A percentile compares a stretch with the other conserved stretches of the same genome.
Evolutionary conservation across 2,888 invertebrate genomes (phyloP).

Genomic region (Drosophila nigritarsus): DNA sequence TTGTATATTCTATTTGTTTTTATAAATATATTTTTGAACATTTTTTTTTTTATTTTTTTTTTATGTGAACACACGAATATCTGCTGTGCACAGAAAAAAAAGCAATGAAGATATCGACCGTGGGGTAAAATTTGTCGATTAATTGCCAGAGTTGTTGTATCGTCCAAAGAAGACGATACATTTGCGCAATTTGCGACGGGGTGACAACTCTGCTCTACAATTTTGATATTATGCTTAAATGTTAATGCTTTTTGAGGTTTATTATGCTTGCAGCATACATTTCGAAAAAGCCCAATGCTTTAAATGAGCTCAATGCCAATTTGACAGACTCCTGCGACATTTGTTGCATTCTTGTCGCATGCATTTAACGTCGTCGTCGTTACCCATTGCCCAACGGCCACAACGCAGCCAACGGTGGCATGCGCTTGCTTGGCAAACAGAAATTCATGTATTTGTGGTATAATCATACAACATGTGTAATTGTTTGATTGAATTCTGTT

Average conservation of each 20-base stretch:
- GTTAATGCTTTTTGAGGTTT: conserved; percentile 26
- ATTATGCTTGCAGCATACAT: background rate
- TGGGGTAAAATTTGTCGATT: conserved; percentile 75
- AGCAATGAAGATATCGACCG: conserved; percentile 83
- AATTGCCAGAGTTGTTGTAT: conserved; percentile 41
- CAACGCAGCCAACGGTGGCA: conserved; percentile 43
- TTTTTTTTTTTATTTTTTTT: conserved; percentile 57
- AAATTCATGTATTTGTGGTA: conserved; percentile 12
- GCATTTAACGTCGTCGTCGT: conserved; percentile 40
- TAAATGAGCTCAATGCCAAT: background rate
- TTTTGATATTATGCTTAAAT: conserved; percentile 62
- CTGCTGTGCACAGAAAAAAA: conserved; percentile 61
- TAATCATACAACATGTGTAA: background rate
- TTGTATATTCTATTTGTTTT: conserved; percentile 52
- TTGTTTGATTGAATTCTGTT: background rate
- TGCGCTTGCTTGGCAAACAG: conserved; percentile 12
- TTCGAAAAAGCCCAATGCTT: background rate
- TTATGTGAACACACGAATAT: conserved; percentile 60
- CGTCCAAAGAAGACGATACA: conserved; percentile 34
- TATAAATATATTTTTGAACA: conserved; percentile 19
- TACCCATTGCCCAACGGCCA: conserved; percentile 66
- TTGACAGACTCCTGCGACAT: background rate
- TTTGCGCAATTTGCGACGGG: conserved; percentile 12
- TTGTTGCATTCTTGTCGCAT: conserved; percentile 4
- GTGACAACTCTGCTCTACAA: conserved; percentile 39